A percentile compares a stretch with the other conserved stretches of the same genome.
phyloP scores from a whole-genome alignment of 2,888 invertebrate species.

The Lysandra coridon region DNA sequence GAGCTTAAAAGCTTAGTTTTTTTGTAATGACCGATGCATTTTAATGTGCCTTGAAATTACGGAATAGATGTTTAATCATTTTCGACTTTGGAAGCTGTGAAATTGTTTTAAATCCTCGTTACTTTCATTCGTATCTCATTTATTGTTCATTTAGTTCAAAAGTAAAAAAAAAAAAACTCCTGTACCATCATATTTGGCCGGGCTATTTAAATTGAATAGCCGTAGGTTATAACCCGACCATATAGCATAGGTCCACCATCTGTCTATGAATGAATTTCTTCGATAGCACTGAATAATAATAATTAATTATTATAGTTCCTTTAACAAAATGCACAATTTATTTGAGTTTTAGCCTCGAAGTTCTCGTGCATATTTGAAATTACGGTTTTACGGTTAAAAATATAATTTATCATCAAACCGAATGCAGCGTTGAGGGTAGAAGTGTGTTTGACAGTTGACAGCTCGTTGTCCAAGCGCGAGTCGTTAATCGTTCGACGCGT shows the following conservation, averaged over 20 bases:
- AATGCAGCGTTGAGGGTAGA: neutral
- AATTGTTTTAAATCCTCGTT: conserved; percentile 2
- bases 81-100: neutral
- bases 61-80: conserved; percentile 25
- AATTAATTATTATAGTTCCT: too few relatives aligned
- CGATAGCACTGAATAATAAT: too few relatives aligned
- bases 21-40: conserved; percentile 28
- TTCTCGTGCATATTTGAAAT: neutral
- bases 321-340: too few relatives aligned
- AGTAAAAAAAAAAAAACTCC: neutral
- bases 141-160: neutral
- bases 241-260: too few relatives aligned
- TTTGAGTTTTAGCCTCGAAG: neutral
- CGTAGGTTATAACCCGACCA: too few relatives aligned
- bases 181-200: too few relatives aligned
- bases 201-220: too few relatives aligned
- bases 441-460: conserved; percentile 9
- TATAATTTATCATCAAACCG: neutral
- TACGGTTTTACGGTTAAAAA: neutral
- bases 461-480: conserved; percentile 23
- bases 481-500: conserved; percentile 5
- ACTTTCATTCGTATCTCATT: neutral
- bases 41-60: conserved; percentile 30
- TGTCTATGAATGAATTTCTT: too few relatives aligned
- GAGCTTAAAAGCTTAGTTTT: conserved; percentile 32